Evolutionary conservation across 1,140 invertebrate species (phyloP), one percentile per base, ranked within the genome.

Genomic region (Anoplolepis gracilipes): DNA sequence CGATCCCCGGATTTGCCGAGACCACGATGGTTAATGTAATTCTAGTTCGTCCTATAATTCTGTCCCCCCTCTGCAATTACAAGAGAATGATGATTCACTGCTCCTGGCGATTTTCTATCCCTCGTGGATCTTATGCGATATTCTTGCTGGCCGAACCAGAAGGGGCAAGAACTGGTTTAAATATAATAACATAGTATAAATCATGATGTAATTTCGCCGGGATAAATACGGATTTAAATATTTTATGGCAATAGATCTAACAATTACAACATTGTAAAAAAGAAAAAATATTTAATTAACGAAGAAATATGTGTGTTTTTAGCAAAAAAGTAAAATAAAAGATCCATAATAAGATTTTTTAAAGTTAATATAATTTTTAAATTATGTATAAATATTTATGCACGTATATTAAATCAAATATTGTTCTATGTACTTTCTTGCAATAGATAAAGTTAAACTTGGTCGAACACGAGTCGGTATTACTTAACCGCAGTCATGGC

Each of bases 41-140:
- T 84, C 55, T 39, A 72, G 79, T 75, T 72, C 36, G 67, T 46
- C 55, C 67, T 61, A 69, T 22, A 39, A 46, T 77, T 77, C 22
- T 64, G 3, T n/a, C n/a, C 55, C 25, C 55, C 55, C 39, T 22
- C 67, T 55, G 79, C 55, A 61, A 73, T 73, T 72, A 84, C 67
- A 53, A 73, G 64, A 69, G 28, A 81, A 16, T 30, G n/a, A 25
- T 30, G 39, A 70, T 49, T 75, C 53, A 16, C n/a, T 39, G 4
- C 62, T 55, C 8, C 64, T 55, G 64, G 28, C 53, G 64, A 81
- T 69, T 81, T 81, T 69, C 77, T 42, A 53, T 33, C 46, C 30
- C 64, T 59, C 46, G 30, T 69, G 46, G 16, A 39, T 81, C 65
- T 13, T 25, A 16, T 11, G n/a, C 22, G 64, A 81, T 77, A 77